Conservation (phyloP, 2,888 invertebrate species). For the Lydus trimaculatus region DNA sequence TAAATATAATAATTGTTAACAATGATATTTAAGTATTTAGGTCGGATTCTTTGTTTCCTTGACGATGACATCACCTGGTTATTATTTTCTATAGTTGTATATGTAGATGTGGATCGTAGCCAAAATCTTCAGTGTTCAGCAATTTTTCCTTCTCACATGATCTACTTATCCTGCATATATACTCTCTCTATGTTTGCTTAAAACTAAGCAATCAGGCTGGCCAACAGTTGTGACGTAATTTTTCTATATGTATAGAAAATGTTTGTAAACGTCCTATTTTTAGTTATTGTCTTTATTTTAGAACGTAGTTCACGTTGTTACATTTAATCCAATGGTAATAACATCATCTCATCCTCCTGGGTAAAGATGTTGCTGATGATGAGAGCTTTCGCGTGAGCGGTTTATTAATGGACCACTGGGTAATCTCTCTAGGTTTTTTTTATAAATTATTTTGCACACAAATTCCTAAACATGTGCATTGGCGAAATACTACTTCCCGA, state of each 20-base stretch:
- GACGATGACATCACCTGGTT: slow-evolving; percentile 4
- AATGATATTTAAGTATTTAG: slow-evolving; percentile 7
- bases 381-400: background rate
- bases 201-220: background rate
- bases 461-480: background rate
- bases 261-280: slow-evolving; percentile 9
- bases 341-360: background rate
- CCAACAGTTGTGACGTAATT: slow-evolving; percentile 8
- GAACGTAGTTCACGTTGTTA: background rate
- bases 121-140: slow-evolving; percentile 5
- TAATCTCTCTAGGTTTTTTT: background rate
- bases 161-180: background rate
- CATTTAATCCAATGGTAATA: background rate
- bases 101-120: background rate
- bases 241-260: background rate
- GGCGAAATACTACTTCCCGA: background rate
- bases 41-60: slow-evolving; percentile 9
- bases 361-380: background rate
- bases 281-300: slow-evolving; percentile 4
- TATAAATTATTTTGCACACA: background rate
- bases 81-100: slow-evolving; percentile 3
- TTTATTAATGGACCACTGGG: slow-evolving; percentile 1
- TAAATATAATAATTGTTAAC: background rate
- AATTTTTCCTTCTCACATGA: background rate
- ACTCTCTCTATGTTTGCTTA: background rate